Conservation (phyloP, 2,888 invertebrate species). For the Seladonia tumulorum region DNA sequence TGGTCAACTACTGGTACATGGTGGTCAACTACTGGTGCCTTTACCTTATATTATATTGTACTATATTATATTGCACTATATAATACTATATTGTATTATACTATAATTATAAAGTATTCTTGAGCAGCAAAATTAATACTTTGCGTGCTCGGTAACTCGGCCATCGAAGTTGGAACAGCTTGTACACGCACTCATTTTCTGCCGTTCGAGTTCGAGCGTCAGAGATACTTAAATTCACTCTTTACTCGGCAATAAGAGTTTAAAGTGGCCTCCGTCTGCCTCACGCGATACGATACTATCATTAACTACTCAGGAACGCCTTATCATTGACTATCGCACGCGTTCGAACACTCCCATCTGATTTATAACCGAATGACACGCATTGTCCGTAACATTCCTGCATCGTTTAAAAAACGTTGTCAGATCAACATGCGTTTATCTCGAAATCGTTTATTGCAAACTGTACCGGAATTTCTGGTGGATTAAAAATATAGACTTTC, state of each 20-base stretch:
- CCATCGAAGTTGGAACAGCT: not conserved
- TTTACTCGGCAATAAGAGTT: too few species aligned
- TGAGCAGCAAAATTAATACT: not conserved
- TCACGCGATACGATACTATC: not conserved
- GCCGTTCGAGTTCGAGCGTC: not conserved
- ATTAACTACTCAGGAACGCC: not conserved
- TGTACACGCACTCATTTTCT: not conserved
- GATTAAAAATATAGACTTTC: not conserved
- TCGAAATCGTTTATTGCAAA: not conserved
- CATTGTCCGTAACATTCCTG: not conserved
- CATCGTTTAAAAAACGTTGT: not conserved
- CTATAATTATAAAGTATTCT: not conserved
- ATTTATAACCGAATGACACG: not conserved
- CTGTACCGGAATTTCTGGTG: not conserved
- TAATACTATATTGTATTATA: too few species aligned
- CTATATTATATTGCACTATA: too few species aligned
- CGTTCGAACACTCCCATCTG: constrained; percentile 10
- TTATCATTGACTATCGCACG: not conserved
- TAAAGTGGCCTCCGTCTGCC: not conserved
- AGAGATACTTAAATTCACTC: not conserved
- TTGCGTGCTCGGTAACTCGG: not conserved
- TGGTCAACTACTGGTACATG: too few species aligned
- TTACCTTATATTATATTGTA: too few species aligned
- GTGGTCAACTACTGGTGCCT: too few species aligned
- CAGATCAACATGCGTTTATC: not conserved